Base-by-base conservation (phyloP, 2,888 invertebrate genomes). In the Eudemis profundana region DNA sequence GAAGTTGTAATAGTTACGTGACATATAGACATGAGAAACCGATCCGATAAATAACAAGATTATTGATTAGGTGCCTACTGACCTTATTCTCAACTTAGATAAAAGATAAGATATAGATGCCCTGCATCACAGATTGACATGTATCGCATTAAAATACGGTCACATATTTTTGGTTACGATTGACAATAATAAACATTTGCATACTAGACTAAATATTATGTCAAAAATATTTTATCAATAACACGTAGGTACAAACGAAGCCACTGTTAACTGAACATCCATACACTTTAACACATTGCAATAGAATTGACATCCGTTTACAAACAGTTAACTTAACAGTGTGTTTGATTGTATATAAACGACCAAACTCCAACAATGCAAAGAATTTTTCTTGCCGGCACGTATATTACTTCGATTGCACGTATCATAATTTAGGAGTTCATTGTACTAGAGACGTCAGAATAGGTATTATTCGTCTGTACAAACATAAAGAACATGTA, bases 11-110 rank as follows among this genome's bases (percentile, higher is more conserved):
- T 17, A 42, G 19, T 40, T 60, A 49, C 49, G 29, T 49, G 40
- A 60, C 49, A 40, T 17, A 27, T 27, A 12, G 1, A n/a, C 4
- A 44, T 21, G 19, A 19, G 33, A 44, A 17, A 29, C 10, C 2
- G 27, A 64, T 57, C 42, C 17, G 27, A 54, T 23, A 29, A 38
- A 64, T 50, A 27, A n/a, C n/a, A n/a, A n/a, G 23, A 54, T 27
- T n/a, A 40, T 42, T n/a, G 44, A 57, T 46, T 38, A 44, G 17
- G 7, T 14, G 29, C n/a, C n/a, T n/a, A n/a, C 29, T 42, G 50
- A 65, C 59, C 65, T 53, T 60, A 65, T 65, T 65, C 59, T 29
- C 46, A 40, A 59, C 44, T 50, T 23, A 53, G 65, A 65, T 65
- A 65, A 53, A 46, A 65, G 36, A 54, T 47, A 54, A 54, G 38